Conservation (phyloP, 2,797 vertebrate species). For the Cuculus canorus region DNA sequence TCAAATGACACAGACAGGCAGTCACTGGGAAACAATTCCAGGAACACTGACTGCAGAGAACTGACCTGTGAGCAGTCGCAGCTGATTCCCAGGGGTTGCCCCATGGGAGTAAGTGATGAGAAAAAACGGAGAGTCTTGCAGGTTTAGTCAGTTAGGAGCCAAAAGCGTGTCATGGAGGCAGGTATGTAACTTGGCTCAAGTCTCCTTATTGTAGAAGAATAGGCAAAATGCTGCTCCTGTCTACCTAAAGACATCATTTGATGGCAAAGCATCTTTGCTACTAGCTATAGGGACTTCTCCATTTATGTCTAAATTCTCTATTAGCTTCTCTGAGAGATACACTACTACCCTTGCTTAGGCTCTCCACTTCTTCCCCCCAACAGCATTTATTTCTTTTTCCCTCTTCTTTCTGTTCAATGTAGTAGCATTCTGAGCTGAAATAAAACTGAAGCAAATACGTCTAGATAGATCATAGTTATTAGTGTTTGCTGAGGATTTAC, state of each 20-base stretch:
- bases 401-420: background rate
- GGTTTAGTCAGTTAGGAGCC: background rate
- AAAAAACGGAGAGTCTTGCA: background rate
- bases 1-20: background rate
- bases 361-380: background rate
- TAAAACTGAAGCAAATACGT: background rate
- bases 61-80: background rate
- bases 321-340: background rate
- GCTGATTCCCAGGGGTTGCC: background rate
- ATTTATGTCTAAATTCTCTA: background rate
- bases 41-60: background rate
- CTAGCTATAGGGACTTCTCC: fast-evolving
- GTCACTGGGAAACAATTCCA: slow-evolving; percentile 30
- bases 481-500: background rate
- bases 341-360: fast-evolving
- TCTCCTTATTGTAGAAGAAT: fast-evolving
- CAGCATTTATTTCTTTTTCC: background rate
- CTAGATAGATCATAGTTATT: background rate
- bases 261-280: background rate
- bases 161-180: background rate
- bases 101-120: background rate
- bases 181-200: background rate
- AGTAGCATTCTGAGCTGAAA: background rate
- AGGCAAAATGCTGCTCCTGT: background rate
- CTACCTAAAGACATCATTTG: background rate